Evolutionary conservation across 2,888 invertebrate genomes (phyloP).

Genomic region (Dascillus cervinus): DNA sequence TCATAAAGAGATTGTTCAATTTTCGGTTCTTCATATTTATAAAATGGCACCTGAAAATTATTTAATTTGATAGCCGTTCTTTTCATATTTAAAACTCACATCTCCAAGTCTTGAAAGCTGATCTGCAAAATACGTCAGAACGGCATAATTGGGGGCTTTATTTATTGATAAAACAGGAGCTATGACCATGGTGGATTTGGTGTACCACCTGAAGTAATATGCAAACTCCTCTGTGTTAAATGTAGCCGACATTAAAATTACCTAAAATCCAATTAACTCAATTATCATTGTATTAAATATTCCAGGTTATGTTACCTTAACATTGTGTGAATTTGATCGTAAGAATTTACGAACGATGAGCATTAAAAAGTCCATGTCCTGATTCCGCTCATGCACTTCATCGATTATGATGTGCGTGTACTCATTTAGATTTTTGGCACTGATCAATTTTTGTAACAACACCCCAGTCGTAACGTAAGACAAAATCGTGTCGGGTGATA

Average conservation of each 20-base stretch:
- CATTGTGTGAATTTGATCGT: slow-evolving; percentile 54
- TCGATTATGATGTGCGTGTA: slow-evolving; percentile 88
- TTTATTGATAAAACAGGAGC: slow-evolving; percentile 53
- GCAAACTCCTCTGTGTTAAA: slow-evolving; percentile 67
- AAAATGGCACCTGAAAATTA: slow-evolving; percentile 47
- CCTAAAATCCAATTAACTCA: slow-evolving; percentile 37
- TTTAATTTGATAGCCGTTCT: slow-evolving; percentile 1
- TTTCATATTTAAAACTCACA: slow-evolving; percentile 24
- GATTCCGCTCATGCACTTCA: slow-evolving; percentile 89
- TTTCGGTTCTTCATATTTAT: slow-evolving; percentile 52
- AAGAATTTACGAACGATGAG: slow-evolving; percentile 74
- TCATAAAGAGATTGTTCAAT: slow-evolving; percentile 33
- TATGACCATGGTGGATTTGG: slow-evolving; percentile 32
- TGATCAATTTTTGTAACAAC: slow-evolving; percentile 68
- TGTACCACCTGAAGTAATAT: slow-evolving; percentile 51
- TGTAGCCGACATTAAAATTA: slow-evolving; percentile 92
- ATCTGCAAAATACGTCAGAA: slow-evolving; percentile 59
- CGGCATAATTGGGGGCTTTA: slow-evolving; percentile 47
- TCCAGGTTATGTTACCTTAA: slow-evolving; percentile 45
- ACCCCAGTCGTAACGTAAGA: slow-evolving; percentile 87
- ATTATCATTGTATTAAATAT: neutral
- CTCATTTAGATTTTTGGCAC: slow-evolving; percentile 59
- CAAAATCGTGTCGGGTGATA: slow-evolving; percentile 63
- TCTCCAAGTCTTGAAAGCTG: slow-evolving; percentile 28
- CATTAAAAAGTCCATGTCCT: slow-evolving; percentile 86